Evolutionary conservation across 2,888 invertebrate genomes (phyloP).

Genomic region (Drosophila glabriapex): DNA sequence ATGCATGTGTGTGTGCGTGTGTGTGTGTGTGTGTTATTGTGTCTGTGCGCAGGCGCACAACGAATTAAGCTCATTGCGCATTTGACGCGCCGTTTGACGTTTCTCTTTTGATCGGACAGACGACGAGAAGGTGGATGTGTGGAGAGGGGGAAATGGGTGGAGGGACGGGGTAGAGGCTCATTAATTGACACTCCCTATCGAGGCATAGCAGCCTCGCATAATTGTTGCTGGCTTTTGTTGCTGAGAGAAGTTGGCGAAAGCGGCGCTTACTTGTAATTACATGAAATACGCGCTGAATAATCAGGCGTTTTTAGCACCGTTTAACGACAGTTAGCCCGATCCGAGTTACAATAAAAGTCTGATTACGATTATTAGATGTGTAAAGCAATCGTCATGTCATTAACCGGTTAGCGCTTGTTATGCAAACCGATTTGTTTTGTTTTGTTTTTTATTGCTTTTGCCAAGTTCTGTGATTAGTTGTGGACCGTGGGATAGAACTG

Average conservation of each 20-base stretch:
- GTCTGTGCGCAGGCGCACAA: conserved; percentile 57
- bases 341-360: conserved; percentile 4
- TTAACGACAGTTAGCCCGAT: conserved; percentile 52
- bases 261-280: conserved; percentile 66
- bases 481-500: conserved; percentile 60
- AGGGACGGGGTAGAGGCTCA: neutral
- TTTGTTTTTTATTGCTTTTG: too few species aligned
- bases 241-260: conserved; percentile 37
- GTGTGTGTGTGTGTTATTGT: conserved; percentile 12
- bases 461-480: conserved; percentile 42
- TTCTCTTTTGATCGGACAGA: conserved; percentile 64
- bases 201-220: conserved; percentile 14
- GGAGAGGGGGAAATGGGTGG: neutral
- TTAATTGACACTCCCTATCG: conserved; percentile 16
- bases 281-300: conserved; percentile 64
- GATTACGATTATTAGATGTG: conserved; percentile 39
- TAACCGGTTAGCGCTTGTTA: conserved; percentile 79
- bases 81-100: conserved; percentile 82
- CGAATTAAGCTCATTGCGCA: conserved; percentile 82
- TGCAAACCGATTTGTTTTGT: conserved; percentile 55
- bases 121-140: conserved; percentile 2
- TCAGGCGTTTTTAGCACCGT: conserved; percentile 68
- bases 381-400: conserved; percentile 72
- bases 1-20: conserved; percentile 8
- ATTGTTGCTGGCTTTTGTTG: conserved; percentile 21